phyloP scores from a whole-genome alignment of 2,797 vertebrate genomes.

The Danio aesculapii region DNA sequence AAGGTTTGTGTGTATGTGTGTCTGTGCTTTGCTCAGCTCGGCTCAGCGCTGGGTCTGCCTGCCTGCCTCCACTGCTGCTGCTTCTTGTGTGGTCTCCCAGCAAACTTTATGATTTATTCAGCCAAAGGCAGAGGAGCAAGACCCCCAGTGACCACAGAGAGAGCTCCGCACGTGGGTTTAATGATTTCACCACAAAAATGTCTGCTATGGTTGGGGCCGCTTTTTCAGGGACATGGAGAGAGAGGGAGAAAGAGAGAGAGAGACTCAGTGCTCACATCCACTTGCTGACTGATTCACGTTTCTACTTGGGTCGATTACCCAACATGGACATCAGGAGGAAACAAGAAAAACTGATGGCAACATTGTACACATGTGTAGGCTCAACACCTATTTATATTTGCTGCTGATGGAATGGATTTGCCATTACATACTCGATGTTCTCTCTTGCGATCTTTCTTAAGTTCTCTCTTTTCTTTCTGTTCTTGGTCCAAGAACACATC shows the following conservation, averaged over 20 bases:
- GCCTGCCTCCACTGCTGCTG: conserved; percentile 67
- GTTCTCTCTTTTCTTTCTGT: conserved; percentile 25
- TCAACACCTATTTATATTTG: conserved; percentile 34
- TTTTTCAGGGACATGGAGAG: conserved; percentile 50
- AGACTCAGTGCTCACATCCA: conserved; percentile 18
- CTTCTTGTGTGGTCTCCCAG: conserved; percentile 99
- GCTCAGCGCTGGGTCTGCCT: conserved; percentile 69
- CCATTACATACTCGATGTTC: conserved; percentile 52
- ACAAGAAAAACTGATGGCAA: not conserved
- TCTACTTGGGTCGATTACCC: conserved; percentile 26
- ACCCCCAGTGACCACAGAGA: conserved; percentile 99
- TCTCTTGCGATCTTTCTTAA: conserved; percentile 50
- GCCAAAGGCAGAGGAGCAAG: conserved; percentile 99
- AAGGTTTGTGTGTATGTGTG: conserved; percentile 58
- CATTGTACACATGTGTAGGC: conserved; percentile 6
- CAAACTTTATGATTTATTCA: conserved; percentile 99
- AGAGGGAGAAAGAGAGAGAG: conserved; percentile 11
- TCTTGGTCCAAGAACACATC: conserved; percentile 63
- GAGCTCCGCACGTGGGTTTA: conserved; percentile 99
- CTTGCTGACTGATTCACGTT: conserved; percentile 42
- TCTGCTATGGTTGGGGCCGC: conserved; percentile 96
- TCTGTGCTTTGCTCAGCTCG: conserved; percentile 53
- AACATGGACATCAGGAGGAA: conserved; percentile 32
- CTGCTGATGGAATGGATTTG: conserved; percentile 27
- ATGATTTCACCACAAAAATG: conserved; percentile 99